Evolutionary conservation across 2,888 invertebrate genomes (phyloP), one percentile per base, ranked within the genome.

Genomic region (Girardia tigrina): DNA sequence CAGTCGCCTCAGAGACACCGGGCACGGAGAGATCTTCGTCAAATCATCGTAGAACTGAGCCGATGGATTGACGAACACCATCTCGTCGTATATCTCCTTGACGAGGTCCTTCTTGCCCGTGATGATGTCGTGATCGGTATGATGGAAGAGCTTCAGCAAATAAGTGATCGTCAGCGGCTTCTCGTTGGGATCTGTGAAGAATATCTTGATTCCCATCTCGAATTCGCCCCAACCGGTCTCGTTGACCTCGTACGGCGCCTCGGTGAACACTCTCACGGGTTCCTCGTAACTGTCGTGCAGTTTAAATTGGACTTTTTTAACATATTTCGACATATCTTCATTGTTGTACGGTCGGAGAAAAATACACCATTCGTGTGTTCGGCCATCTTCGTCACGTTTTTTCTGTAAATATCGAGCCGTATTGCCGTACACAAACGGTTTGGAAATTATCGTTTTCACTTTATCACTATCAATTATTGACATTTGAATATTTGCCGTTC

Each of bases 161-260:
- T 97, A 95, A 84, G 94, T 94, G 78, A 95, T 87, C 0, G 94
- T 94, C 0, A 92, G 92, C 20, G 93, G 91, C 82, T 91, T 87
- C 85, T 94, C 98, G 81, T 92, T 93, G 0, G 92, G 91, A 86
- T 98, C 97, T 82, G 91, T 90, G 81, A 98, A 98, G 84, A 92
- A 93, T 78, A 98, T 91, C 84, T 95, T 95, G 75, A 99, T 94
- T 36, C 92, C 91, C 78, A 97, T 91, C 85, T 98, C 97, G 84
- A 98, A 98, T 86, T 98, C 98, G 79, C 98, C 98, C 97, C 98
- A 98, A 0, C 97, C 97, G 0, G 97, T 97, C 85, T 98, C 97
- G 0, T 91, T 92, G 4, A 98, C 89, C 86, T 97, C 95, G 82
- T 93, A 98, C 0, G 97, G 98, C 0, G 94, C 94, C 82, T 93